These are phyloP conservation scores for Ormia ochracea DNA, from an alignment of 2,888 invertebrate genomes.

Conservation along the genomic window DNA sequence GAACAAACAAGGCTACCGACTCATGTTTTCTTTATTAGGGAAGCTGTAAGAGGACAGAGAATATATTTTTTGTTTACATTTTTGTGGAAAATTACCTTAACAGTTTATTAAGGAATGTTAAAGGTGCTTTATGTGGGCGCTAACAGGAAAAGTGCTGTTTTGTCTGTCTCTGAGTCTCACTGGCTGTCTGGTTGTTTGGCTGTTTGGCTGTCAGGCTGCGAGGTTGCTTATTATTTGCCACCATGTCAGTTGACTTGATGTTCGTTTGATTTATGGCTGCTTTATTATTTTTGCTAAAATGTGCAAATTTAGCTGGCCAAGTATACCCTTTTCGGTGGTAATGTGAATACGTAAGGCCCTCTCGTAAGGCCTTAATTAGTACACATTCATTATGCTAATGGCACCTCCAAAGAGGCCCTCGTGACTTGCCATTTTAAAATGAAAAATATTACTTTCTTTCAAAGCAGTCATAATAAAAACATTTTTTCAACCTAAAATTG, in stretches of 20 bases:
- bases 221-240: neutral
- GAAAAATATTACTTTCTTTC: no score
- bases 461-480: no score
- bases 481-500: no score
- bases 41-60: neutral
- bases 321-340: neutral
- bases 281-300: no score
- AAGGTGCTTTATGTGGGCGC: conserved; percentile 22
- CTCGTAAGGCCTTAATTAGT: neutral
- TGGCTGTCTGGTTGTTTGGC: no score
- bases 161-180: neutral
- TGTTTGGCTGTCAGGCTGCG: no score
- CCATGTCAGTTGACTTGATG: neutral
- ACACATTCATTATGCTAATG: no score
- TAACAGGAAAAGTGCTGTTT: neutral
- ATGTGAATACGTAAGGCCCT: neutral
- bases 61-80: conserved; percentile 39
- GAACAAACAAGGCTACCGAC: neutral
- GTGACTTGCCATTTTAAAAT: no score
- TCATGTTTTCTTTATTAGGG: neutral
- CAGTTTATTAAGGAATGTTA: conserved; percentile 44
- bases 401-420: no score
- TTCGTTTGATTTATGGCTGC: no score
- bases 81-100: conserved; percentile 42
- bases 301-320: neutral